phyloP scores from a whole-genome alignment of 1,140 invertebrate genomes.

The Drosophila tsacasi region DNA sequence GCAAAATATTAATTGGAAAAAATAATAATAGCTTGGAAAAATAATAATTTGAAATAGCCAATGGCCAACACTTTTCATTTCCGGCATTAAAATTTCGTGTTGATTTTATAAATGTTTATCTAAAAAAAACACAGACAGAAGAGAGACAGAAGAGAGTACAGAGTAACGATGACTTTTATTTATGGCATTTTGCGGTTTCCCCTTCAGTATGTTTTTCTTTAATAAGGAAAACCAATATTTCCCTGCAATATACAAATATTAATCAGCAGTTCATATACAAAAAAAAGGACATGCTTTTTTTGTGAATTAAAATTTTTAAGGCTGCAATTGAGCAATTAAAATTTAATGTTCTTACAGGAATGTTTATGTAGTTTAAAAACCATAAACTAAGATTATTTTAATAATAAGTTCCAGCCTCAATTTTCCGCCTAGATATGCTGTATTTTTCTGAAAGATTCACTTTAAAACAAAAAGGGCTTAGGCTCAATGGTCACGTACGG shows the following conservation, averaged over 20 bases:
- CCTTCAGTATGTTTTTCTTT: not conserved
- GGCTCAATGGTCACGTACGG: slow-evolving; percentile 27
- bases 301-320: not conserved
- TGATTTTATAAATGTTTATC: slow-evolving; percentile 7
- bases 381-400: not conserved
- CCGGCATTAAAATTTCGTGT: slow-evolving; percentile 9
- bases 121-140: slow-evolving; percentile 4
- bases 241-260: not conserved
- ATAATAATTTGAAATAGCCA: slow-evolving; percentile 23
- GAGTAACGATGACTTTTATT: slow-evolving; percentile 1
- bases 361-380: not conserved
- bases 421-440: not conserved
- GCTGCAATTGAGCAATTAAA: not conserved
- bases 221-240: slow-evolving; percentile 12
- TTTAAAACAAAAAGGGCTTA: slow-evolving; percentile 2
- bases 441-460: not conserved
- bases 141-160: not conserved
- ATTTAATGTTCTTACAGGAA: not conserved
- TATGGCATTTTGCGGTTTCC: slow-evolving; percentile 11
- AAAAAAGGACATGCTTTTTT: not conserved
- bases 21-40: slow-evolving; percentile 31
- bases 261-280: not conserved
- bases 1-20: slow-evolving; percentile 45
- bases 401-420: not conserved
- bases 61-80: slow-evolving; percentile 21